These are phyloP conservation scores for Vannuccia rotundouncinata DNA, from an alignment of 2,888 invertebrate species.

Conservation along the genomic window DNA sequence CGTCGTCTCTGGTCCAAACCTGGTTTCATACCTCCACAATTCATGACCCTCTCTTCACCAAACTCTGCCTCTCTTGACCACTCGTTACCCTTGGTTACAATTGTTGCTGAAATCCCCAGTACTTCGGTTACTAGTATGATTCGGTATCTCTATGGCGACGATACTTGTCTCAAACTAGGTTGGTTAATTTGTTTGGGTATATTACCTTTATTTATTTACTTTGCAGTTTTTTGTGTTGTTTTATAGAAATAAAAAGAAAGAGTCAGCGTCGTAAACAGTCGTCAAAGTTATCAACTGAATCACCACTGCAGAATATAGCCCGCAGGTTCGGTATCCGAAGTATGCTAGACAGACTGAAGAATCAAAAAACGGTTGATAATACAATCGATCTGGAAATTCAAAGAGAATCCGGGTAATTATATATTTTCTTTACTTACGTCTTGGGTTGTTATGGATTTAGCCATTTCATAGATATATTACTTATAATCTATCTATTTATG, in stretches of 20 bases:
- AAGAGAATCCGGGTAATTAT: not conserved
- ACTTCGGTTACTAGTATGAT: not conserved
- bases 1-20: not conserved
- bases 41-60: not conserved
- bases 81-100: not conserved
- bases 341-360: not conserved
- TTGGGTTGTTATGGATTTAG: not conserved
- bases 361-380: not conserved
- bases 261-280: too few relatives aligned
- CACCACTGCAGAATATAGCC: not conserved
- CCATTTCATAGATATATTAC: not conserved
- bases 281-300: too few relatives aligned
- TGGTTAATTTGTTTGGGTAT: too few relatives aligned
- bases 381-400: not conserved
- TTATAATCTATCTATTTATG: not conserved
- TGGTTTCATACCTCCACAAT: not conserved
- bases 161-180: not conserved
- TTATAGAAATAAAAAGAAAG: too few relatives aligned
- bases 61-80: not conserved
- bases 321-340: not conserved
- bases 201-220: too few relatives aligned
- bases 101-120: not conserved
- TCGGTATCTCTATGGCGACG: slow-evolving; percentile 2
- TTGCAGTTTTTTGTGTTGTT: too few relatives aligned
- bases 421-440: too few relatives aligned